Evolutionary conservation across 1,140 invertebrate species (phyloP), one percentile per base, ranked within the genome.

Genomic region (Leptinotarsa lineolata): DNA sequence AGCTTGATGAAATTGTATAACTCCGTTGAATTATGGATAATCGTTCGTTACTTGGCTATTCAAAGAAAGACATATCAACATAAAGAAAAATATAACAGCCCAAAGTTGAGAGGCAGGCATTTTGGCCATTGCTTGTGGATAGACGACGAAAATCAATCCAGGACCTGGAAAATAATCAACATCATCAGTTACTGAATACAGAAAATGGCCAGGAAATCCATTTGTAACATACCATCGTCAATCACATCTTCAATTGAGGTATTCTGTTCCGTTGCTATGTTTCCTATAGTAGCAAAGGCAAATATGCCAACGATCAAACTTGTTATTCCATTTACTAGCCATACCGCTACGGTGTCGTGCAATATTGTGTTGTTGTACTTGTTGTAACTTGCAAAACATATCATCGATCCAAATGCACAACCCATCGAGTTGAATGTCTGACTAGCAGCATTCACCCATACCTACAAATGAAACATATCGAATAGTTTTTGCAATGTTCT

Each of bases 371-470:
- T 97, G 81, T 94, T 92, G 83, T 96, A 95, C 83, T 92, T 92
- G 85, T 97, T 97, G 86, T 97, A 97, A 81, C 94, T 96, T n/a
- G 95, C 93, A 83, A 97, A 97, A 80, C 94, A 95, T 81, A 97
- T 96, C 88, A 97, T 94, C 4, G 94, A 95, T 20, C 96, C 96
- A 80, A 96, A 95, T 1, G 94, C 94, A 45, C 96, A 94, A 69
- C 95, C 94, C 73, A 97, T 91, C 0, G 95, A 96, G 86, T 96
- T 96, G 84, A 97, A 96, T 76, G 95, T 95, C 86, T 97, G 95
- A 8, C 93, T 94, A 8, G 94, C 93, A 13, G 95, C 95, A 84
- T 95, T 95, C 15, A 95, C 92, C 95, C 95, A 97, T 1, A 95
- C 92, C 90, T 93, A 78, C 18, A 85, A 85, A 59, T 44, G 21